Conservation (phyloP, 2,888 invertebrate genomes). For the Myopa testacea region DNA sequence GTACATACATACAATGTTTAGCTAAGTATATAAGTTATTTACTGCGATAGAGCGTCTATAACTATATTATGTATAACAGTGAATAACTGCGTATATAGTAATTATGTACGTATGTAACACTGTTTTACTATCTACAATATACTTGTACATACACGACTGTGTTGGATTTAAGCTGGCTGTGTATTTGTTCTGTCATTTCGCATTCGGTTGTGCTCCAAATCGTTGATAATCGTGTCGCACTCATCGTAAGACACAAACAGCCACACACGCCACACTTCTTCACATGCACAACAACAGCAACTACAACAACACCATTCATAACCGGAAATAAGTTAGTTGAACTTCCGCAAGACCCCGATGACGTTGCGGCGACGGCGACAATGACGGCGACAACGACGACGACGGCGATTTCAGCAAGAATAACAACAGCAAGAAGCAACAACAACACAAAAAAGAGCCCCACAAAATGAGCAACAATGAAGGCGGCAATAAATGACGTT, state of each 20-base stretch:
- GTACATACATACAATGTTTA: background rate
- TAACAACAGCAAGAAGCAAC: conserved; percentile 20
- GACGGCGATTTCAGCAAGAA: conserved; percentile 33
- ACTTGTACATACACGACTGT: too few species aligned
- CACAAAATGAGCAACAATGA: background rate
- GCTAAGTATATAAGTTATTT: background rate
- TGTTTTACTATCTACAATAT: background rate
- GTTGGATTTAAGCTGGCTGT: background rate
- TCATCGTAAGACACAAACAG: conserved; percentile 34
- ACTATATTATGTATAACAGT: background rate
- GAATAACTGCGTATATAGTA: too few species aligned
- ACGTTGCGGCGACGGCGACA: conserved; percentile 29
- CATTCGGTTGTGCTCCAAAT: conserved; percentile 23
- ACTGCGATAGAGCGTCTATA: background rate
- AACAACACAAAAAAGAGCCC: conserved; percentile 16
- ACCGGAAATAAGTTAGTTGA: conserved; percentile 66
- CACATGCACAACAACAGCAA: background rate
- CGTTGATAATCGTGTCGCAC: conserved; percentile 26
- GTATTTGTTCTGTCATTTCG: conserved; percentile 2
- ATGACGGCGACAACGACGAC: conserved; percentile 16
- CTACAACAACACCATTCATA: conserved; percentile 42
- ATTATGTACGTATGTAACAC: background rate
- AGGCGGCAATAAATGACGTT: conserved; percentile 19
- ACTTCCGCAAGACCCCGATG: conserved; percentile 59
- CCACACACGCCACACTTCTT: conserved; percentile 44